Conservation (phyloP, 2,888 invertebrate genomes). For the Ellobium chinense region DNA sequence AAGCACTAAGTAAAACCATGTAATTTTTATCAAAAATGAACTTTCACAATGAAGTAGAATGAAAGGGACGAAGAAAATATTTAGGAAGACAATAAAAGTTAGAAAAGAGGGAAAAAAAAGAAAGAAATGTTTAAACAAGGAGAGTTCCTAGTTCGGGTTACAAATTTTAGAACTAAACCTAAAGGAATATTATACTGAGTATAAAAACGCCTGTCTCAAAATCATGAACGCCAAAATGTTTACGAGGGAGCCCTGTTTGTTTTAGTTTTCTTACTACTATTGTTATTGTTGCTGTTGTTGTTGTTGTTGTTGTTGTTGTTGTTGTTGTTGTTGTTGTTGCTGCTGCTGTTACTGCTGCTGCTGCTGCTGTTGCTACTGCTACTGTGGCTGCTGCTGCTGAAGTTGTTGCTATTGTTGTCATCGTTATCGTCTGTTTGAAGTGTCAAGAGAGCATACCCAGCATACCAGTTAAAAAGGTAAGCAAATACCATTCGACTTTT, state of each 20-base stretch:
- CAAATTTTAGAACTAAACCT: too few species aligned
- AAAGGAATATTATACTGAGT: too few species aligned
- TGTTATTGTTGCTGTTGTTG: background rate
- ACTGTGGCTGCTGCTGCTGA: background rate
- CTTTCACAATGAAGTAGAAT: too few species aligned
- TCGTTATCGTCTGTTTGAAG: constrained; percentile 1
- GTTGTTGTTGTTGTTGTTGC: background rate
- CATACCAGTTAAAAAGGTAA: background rate
- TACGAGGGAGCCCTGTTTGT: background rate
- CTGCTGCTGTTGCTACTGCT: background rate
- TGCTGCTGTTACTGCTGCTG: background rate
- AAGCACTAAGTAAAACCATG: too few species aligned
- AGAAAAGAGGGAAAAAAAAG: too few species aligned
- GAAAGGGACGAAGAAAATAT: too few species aligned
- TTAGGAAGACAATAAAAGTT: too few species aligned
- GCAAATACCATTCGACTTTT: too few species aligned
- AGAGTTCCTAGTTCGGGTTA: too few species aligned
- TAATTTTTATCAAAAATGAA: too few species aligned
- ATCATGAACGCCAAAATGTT: background rate
- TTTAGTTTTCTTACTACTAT: background rate
- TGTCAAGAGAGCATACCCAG: background rate
- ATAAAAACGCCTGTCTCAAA: background rate
- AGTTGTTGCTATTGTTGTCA: too few species aligned
- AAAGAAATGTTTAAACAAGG: too few species aligned
- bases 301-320: background rate